These are phyloP conservation scores for Hyles euphorbiae DNA, from an alignment of 1,140 invertebrate species.

Conservation along the genomic window DNA sequence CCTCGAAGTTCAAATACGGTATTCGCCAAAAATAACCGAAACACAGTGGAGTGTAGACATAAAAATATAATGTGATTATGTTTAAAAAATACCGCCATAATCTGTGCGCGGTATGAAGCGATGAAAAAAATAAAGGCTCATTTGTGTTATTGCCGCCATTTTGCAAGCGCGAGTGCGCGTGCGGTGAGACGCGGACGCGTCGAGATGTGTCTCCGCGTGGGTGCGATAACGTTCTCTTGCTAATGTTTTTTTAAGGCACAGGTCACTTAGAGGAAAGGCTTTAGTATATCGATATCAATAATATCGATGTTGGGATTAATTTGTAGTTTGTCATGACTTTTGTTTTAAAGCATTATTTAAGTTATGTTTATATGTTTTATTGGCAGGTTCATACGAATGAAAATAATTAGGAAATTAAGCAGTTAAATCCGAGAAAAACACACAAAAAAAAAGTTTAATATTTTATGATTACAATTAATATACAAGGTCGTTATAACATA, in stretches of 20 bases:
- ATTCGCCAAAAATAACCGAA: slow-evolving; percentile 9
- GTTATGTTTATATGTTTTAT: too few relatives aligned
- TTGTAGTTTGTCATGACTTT: too few relatives aligned
- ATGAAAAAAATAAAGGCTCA: slow-evolving; percentile 19
- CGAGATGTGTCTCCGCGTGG: slow-evolving; percentile 27
- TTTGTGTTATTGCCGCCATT: slow-evolving; percentile 25
- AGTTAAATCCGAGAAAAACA: too few relatives aligned
- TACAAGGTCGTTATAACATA: slow-evolving; percentile 4
- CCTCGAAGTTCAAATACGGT: slow-evolving; percentile 12
- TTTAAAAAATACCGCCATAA: slow-evolving; percentile 3
- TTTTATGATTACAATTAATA: too few relatives aligned
- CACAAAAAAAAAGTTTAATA: too few relatives aligned
- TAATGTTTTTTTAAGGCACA: slow-evolving; percentile 1
- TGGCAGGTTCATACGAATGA: too few relatives aligned
- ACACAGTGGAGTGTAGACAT: not conserved
- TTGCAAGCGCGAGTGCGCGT: slow-evolving; percentile 30
- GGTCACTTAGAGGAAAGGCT: not conserved
- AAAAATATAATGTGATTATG: not conserved
- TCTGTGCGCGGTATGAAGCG: slow-evolving; percentile 4
- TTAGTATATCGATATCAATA: too few relatives aligned
- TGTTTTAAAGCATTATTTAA: too few relatives aligned
- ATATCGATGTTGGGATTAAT: too few relatives aligned
- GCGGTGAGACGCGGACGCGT: slow-evolving; percentile 18
- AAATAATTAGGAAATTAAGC: too few relatives aligned
- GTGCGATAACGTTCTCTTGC: slow-evolving; percentile 34